Conservation (phyloP, 2,888 invertebrate genomes). For the Ophion costatus region DNA sequence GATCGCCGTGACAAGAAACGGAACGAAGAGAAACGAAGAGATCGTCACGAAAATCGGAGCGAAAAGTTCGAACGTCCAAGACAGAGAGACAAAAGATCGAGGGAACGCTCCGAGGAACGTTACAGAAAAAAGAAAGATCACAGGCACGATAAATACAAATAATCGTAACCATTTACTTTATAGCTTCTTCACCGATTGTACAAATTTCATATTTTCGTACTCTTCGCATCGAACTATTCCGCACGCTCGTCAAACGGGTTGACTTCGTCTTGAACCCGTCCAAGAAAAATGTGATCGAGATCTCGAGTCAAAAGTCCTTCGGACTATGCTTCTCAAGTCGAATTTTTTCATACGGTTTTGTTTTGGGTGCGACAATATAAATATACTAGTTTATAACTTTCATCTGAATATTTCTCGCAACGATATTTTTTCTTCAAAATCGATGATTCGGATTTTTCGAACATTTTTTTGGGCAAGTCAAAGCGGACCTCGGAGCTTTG, state of each 20-base stretch:
- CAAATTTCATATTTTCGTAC: constrained; percentile 58
- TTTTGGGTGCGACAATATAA: too few species aligned
- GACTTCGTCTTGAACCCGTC: not conserved
- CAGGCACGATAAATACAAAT: constrained; percentile 61
- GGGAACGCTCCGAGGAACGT: constrained; percentile 67
- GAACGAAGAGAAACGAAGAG: constrained; percentile 59
- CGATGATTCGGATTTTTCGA: not conserved
- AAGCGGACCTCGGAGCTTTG: not conserved
- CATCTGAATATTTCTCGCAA: too few species aligned
- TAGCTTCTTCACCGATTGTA: constrained; percentile 45
- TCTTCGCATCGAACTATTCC: constrained; percentile 24
- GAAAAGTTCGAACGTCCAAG: constrained; percentile 63
- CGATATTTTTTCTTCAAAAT: not conserved
- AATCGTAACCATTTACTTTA: constrained; percentile 4
- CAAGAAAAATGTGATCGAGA: not conserved
- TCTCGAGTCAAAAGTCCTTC: not conserved
- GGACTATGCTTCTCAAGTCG: too few species aligned
- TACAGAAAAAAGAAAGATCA: constrained; percentile 54
- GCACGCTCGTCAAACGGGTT: not conserved
- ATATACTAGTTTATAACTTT: too few species aligned
- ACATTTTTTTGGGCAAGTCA: not conserved
- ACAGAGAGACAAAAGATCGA: constrained; percentile 67
- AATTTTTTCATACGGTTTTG: too few species aligned
- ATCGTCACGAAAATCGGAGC: constrained; percentile 57
- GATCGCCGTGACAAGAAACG: constrained; percentile 44